phyloP scores from a whole-genome alignment of 1,140 invertebrate genomes.

The Bombus sibiricus region DNA sequence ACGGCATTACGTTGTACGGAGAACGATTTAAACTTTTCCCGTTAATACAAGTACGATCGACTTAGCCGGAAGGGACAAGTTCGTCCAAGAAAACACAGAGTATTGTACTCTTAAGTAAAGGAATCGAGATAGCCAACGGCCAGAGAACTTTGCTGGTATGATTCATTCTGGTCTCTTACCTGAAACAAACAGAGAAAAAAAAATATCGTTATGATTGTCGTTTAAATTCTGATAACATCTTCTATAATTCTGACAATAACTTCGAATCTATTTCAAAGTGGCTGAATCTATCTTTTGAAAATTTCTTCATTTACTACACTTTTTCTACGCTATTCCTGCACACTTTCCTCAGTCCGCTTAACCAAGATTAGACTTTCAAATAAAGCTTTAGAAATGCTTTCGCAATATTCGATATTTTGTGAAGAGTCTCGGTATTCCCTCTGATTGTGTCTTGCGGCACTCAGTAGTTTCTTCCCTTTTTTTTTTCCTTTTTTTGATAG shows the following conservation, averaged over 20 bases:
- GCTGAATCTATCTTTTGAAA: not conserved
- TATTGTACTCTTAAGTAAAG: conserved; percentile 1
- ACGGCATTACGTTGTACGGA: conserved; percentile 18
- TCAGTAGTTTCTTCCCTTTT: not conserved
- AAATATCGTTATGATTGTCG: not conserved
- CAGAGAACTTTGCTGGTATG: not conserved
- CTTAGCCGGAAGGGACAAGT: conserved; percentile 15
- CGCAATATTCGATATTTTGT: not conserved
- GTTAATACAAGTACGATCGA: conserved; percentile 42
- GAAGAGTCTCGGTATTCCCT: not conserved
- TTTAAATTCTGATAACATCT: not conserved
- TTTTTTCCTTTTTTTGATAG: not conserved
- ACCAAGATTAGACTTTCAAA: too few relatives aligned
- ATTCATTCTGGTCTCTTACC: conserved; percentile 33
- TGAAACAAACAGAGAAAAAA: conserved; percentile 41
- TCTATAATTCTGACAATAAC: not conserved
- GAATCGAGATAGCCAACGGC: not conserved
- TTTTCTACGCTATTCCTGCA: not conserved
- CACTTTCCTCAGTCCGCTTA: too few relatives aligned
- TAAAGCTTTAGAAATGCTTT: not conserved
- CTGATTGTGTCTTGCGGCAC: not conserved
- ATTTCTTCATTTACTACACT: not conserved
- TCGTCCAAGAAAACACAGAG: too few relatives aligned
- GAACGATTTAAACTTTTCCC: conserved; percentile 42
- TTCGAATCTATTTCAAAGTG: not conserved